Base-by-base conservation (phyloP, 2,888 invertebrate species). In the Macropis europaea region DNA sequence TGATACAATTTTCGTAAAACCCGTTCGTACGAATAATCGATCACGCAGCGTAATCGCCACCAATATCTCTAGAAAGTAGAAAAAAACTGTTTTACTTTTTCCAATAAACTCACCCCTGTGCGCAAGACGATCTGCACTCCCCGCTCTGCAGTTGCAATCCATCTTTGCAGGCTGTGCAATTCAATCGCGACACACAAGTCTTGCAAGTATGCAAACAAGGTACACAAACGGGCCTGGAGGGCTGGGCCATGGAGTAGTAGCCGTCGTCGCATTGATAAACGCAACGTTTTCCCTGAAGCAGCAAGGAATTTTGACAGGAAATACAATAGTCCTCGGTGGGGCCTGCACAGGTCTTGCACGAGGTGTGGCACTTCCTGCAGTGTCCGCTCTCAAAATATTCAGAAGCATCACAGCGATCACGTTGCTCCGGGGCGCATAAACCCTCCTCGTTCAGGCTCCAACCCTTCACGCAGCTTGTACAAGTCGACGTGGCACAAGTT, bases 291-390 rank as follows among this genome's bases (percentile, higher is more conserved):
- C 94, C 93, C 87, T 96, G 94, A 19, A 96, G 91, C 47, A 95
- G 91, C 53, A 95, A 91, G 19, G 96, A 94, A 54, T 93, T 92
- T n/a, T 92, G 92, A 83, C 96, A 96, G 30, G 95, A 94, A 26
- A 96, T 90, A 88, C 96, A 96, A 61, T 94, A 93, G 38, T 92
- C 92, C 30, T 94, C 94, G n/a, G 93, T 93, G 3, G 94, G 92
- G 0, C 96, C 97, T 71, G 93, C 94, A 87, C 97, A 97, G n/a
- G 94, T 94, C 75, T 95, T 95, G 84, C 97, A 97, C 0, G 95
- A 94, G 2, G 92, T 92, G 86, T 96, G 94, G 85, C 97, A 97
- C 2, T 92, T 91, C 72, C 93, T 93, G 88, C 97, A 97, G 45
- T 92, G 92, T 40, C 92, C 93, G 48, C 92, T 92, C 83, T 95